Base-by-base conservation (phyloP, 2,113 vertebrate species). In the Mormyrus iriodes region DNA sequence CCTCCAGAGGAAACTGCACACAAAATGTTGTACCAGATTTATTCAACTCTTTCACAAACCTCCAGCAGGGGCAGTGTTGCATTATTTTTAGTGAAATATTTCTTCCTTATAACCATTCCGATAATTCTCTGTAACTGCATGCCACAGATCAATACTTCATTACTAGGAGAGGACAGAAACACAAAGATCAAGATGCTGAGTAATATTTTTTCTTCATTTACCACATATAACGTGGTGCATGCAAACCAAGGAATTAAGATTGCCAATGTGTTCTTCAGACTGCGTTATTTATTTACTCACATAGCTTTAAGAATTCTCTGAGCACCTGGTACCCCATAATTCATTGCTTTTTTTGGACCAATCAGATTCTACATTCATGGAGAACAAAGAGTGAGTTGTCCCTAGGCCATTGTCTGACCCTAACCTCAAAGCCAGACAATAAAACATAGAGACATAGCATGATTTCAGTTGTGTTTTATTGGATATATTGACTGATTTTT, bases 401-500 rank as follows among this genome's bases (percentile, higher is more conserved):
- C 73, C 86, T 19, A 65, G 88, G 79, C 46, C 76, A 88, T 91
- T 90, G 89, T 93, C 86, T 90, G 15, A 49, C n/a, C 5, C n/a
- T 91, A 90, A 94, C 92, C 93, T 93, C 79, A 55, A 93, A 91
- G 93, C 92, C 86, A 31, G 52, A 76, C 90, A 82, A 88, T 93
- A 91, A 93, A 93, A 90, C 83, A 91, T 92, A 92, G 27, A 90
- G 89, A 65, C 88, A 31, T 91, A 89, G 92, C 87, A 89, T 61
- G 42, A 90, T 89, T 90, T 90, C 88, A 27, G 84, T 89, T 91
- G 90, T 35, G 90, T 94, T 93, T 94, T 86, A 94, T 90, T 94
- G 91, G 86, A 91, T 88, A 48, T 94, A 95, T 94, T 90, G 93
- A 95, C 93, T 42, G 48, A 51, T 90, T 69, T 91, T 88, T 91